Evolutionary conservation across 2,797 vertebrate genomes (phyloP), one percentile per base, ranked within the genome.

Genomic region (Catamblyrhynchus diadema): DNA sequence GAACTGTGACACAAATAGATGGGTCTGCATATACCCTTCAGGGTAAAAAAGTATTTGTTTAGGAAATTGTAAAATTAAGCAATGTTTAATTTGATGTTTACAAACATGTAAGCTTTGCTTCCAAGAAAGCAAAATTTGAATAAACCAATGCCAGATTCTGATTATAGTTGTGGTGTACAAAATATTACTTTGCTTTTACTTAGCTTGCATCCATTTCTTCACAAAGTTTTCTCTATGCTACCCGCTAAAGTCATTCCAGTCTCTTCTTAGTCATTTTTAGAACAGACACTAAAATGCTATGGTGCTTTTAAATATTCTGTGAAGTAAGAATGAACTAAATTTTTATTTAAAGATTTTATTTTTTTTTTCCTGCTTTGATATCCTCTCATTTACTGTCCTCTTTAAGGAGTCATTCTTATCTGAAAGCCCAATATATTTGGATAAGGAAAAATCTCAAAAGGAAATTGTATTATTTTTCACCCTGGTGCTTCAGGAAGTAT

Each of bases 21-120:
- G 77, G 88, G 84, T 91, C 87, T 88, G 90, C 84, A 61, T 51
- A 91, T 77, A 87, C 86, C 91, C 96, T 95, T 95, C 72, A 47
- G 88, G 80, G 90, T 92, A 74, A 95, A 84, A 77, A 89, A 93
- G 86, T 94, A 85, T 95, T 97, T 95, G 91, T 81, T 97, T 95
- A 96, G 93, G 77, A 95, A 96, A 94, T 51, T 98, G 95, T 98
- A 96, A 93, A 95, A 93, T 90, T 94, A 88, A 96, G 84, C 92
- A 93, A 95, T 97, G 97, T 98, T 97, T 97, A 94, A 97, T 97
- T 97, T 98, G 96, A 97, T 98, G 97, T 98, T 97, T 97, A 97
- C 91, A 82, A 95, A 97, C 94, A 95, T 97, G 97, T 98, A 98
- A 95, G 96, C 97, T 98, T 98, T 98, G 97, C 97, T 96, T 97